Conservation (phyloP, 2,113 vertebrate genomes). For the Hiodon tergisus region DNA sequence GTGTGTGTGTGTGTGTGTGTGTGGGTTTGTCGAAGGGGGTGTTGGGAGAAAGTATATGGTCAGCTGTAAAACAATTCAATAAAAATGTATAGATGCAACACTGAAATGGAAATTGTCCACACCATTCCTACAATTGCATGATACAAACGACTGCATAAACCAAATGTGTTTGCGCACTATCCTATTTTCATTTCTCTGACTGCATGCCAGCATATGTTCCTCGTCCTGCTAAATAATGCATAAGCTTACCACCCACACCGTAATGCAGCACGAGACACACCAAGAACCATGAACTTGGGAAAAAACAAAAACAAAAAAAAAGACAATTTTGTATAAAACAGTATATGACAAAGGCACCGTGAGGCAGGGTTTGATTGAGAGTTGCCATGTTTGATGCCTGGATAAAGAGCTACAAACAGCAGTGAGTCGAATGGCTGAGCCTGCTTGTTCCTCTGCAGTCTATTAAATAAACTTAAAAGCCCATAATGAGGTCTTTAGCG, state of each 20-base stretch:
- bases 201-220: background rate
- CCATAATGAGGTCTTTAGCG: conserved; percentile 19
- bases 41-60: too few relatives aligned
- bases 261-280: background rate
- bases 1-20: too few relatives aligned
- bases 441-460: conserved; percentile 12
- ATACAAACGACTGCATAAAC: background rate
- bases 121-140: background rate
- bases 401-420: background rate
- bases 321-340: background rate
- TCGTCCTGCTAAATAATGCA: conserved; percentile 19
- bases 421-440: conserved; percentile 7
- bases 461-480: conserved; percentile 11
- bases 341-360: background rate
- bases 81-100: background rate
- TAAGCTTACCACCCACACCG: conserved; percentile 12
- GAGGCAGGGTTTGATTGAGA: conserved; percentile 11
- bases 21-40: too few relatives aligned
- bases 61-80: background rate
- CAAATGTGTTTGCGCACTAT: background rate
- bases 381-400: conserved; percentile 20
- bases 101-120: background rate
- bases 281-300: background rate
- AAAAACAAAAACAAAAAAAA: background rate
- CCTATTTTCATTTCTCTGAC: background rate